phyloP scores from a whole-genome alignment of 2,797 vertebrate species.

The Synanceia verrucosa region DNA sequence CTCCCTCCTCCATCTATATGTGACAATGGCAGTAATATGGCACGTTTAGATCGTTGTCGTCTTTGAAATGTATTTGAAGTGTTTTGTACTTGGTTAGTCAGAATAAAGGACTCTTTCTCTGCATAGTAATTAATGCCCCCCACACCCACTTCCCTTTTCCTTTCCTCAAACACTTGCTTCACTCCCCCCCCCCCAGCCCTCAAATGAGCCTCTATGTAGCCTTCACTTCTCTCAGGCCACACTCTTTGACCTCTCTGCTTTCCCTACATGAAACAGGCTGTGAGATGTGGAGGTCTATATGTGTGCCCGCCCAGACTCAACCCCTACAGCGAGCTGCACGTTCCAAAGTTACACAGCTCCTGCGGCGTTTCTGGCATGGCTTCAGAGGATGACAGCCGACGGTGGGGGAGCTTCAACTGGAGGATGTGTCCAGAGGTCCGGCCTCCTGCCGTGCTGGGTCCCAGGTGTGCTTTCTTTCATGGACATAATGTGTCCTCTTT shows the following conservation, averaged over 20 bases:
- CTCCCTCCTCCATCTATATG: slow-evolving; percentile 12
- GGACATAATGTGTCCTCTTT: slow-evolving; percentile 51
- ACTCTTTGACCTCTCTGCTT: slow-evolving; percentile 58
- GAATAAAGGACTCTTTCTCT: slow-evolving; percentile 70
- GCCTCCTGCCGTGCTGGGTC: slow-evolving; percentile 51
- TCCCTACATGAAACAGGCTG: slow-evolving; percentile 43
- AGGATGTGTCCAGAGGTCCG: slow-evolving; percentile 56
- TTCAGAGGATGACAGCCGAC: slow-evolving; percentile 47
- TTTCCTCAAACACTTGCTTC: slow-evolving; percentile 34
- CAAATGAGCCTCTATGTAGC: slow-evolving; percentile 47
- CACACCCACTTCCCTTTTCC: slow-evolving; percentile 10
- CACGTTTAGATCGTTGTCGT: slow-evolving; percentile 43
- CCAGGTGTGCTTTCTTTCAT: slow-evolving; percentile 70
- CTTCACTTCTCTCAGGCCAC: slow-evolving; percentile 42
- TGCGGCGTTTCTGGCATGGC: slow-evolving; percentile 49
- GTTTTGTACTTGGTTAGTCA: slow-evolving; percentile 42
- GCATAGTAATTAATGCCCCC: slow-evolving; percentile 46
- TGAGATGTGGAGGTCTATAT: slow-evolving; percentile 27
- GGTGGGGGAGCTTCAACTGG: slow-evolving; percentile 27
- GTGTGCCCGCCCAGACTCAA: slow-evolving; percentile 1
- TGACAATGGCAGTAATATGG: slow-evolving; percentile 22
- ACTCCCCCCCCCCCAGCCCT: slow-evolving; percentile 45
- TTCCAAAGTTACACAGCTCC: slow-evolving; percentile 49
- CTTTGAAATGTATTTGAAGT: slow-evolving; percentile 59
- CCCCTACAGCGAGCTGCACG: slow-evolving; percentile 18